Conservation (phyloP, 2,888 invertebrate genomes). For the Clusia tigrina region DNA sequence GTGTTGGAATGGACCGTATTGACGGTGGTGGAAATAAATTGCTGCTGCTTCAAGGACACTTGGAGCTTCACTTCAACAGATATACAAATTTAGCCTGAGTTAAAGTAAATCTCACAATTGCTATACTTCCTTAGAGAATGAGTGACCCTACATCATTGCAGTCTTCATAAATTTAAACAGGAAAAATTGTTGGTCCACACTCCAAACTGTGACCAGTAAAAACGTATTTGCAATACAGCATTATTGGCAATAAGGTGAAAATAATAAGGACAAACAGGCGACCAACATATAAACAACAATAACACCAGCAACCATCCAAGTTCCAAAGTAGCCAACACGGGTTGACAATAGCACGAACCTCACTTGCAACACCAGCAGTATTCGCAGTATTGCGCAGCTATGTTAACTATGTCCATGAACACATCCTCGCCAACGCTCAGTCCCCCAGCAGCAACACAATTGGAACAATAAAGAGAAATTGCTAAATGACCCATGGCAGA, state of each 20-base stretch:
- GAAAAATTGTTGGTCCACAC: neutral
- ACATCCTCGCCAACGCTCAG: neutral
- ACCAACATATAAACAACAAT: constrained; percentile 3
- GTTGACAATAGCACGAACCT: neutral
- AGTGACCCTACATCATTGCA: neutral
- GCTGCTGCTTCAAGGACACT: neutral
- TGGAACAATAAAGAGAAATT: constrained; percentile 20
- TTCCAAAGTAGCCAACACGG: neutral
- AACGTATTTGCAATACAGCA: neutral
- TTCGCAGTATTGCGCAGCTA: neutral
- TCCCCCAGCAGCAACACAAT: constrained; percentile 7
- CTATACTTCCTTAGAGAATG: too few species aligned
- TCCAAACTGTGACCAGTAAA: constrained; percentile 4
- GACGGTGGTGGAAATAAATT: neutral
- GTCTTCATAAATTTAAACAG: neutral
- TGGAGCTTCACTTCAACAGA: too few species aligned
- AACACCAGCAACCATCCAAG: neutral
- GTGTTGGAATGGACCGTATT: too few species aligned
- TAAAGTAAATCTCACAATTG: too few species aligned
- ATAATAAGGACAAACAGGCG: neutral
- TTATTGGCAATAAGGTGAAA: constrained; percentile 10
- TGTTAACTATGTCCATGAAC: neutral
- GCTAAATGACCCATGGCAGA: constrained; percentile 31
- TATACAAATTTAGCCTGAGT: too few species aligned
- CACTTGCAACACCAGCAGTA: constrained; percentile 13